These are phyloP conservation scores for Lanistes nyassanus DNA, from an alignment of 1,140 invertebrate genomes.

Conservation along the genomic window DNA sequence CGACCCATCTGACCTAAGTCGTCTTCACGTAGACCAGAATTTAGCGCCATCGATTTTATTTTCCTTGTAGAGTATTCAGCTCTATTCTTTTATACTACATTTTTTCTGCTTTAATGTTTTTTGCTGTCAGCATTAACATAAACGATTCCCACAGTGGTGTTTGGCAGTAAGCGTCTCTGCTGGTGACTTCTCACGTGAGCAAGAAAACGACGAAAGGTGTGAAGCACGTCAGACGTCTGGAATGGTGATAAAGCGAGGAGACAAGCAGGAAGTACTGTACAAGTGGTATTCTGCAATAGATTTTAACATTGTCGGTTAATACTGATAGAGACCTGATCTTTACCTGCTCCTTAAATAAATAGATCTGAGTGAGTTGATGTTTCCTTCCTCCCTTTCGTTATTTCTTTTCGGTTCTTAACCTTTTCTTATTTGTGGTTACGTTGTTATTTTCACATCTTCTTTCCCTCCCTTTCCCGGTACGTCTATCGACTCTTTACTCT, in stretches of 20 bases:
- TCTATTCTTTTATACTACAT: neutral
- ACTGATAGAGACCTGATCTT: neutral
- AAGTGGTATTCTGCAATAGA: neutral
- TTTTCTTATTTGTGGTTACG: neutral
- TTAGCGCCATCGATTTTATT: slow-evolving; percentile 2
- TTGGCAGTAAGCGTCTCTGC: neutral
- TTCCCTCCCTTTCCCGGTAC: neutral
- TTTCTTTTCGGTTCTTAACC: neutral
- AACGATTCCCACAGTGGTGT: neutral
- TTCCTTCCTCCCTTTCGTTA: neutral
- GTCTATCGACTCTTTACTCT: neutral
- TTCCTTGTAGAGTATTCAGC: neutral
- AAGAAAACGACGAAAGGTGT: too few species aligned
- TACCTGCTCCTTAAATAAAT: neutral
- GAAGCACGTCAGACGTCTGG: too few species aligned
- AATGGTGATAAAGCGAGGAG: too few species aligned
- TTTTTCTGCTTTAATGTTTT: neutral
- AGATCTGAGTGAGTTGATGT: neutral
- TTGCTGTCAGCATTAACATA: neutral
- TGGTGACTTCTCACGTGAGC: neutral
- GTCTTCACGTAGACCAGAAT: slow-evolving; percentile 4
- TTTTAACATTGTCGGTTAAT: neutral
- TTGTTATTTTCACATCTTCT: neutral
- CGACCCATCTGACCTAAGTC: neutral
- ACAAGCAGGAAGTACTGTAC: too few species aligned